phyloP scores from a whole-genome alignment of 30 jellyfish, hydroid and myxozoan species.

The Hydractinia symbiolongicarpus region DNA sequence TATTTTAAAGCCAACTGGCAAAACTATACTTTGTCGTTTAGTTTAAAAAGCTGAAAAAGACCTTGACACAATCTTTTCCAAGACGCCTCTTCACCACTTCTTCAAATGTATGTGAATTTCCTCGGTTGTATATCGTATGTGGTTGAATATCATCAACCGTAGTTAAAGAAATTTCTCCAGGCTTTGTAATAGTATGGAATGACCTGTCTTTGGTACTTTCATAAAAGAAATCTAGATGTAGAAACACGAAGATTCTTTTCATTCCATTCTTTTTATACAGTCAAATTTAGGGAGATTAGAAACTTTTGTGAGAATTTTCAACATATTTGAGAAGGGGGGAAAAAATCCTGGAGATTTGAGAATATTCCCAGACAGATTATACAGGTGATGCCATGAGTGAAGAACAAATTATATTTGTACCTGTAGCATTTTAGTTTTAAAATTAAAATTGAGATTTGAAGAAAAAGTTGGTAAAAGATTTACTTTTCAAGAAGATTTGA shows the following conservation, averaged over 20 bases:
- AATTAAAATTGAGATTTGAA: too few species aligned
- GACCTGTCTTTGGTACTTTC: slow-evolving; percentile 2
- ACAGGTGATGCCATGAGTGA: too few species aligned
- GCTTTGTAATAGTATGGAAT: not conserved
- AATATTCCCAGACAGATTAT: too few species aligned
- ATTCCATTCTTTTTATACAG: not conserved
- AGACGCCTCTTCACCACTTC: not conserved
- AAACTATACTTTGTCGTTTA: not conserved
- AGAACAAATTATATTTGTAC: too few species aligned
- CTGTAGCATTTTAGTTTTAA: too few species aligned
- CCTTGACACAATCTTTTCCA: not conserved
- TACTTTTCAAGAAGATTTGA: too few species aligned
- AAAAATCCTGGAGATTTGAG: too few species aligned
- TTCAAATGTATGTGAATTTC: slow-evolving; percentile 12
- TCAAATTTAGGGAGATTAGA: too few species aligned
- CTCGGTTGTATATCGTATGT: slow-evolving; percentile 18
- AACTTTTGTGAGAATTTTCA: too few species aligned
- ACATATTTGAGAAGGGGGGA: too few species aligned
- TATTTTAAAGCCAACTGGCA: not conserved
- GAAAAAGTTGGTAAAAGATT: too few species aligned
- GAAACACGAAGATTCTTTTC: not conserved
- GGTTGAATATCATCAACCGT: slow-evolving; percentile 20
- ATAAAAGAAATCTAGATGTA: slow-evolving; percentile 20
- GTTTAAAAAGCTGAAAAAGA: not conserved
- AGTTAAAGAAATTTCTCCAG: not conserved